phyloP scores from a whole-genome alignment of 2,113 vertebrate genomes.

The Himantopus leucocephalus region DNA sequence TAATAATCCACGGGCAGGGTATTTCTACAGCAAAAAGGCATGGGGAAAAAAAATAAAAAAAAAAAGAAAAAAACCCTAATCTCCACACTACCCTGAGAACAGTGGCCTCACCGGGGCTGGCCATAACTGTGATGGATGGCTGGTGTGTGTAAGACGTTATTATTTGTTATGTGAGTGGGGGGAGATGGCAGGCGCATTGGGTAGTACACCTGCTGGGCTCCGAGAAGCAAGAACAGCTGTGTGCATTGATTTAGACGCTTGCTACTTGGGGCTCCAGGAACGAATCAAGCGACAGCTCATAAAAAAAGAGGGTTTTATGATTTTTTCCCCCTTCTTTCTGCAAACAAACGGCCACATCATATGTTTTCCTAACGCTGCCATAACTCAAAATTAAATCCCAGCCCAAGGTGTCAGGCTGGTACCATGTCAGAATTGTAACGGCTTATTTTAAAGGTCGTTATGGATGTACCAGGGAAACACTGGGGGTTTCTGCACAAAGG shows the following conservation, averaged over 20 bases:
- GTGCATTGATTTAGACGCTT: constrained; percentile 92
- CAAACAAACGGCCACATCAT: constrained; percentile 96
- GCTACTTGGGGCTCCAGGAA: constrained; percentile 91
- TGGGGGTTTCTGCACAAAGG: constrained; percentile 55
- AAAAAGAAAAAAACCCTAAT: neutral
- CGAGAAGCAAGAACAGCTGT: constrained; percentile 95
- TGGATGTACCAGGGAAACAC: constrained; percentile 62
- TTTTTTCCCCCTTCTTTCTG: constrained; percentile 78
- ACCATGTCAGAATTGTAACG: constrained; percentile 82
- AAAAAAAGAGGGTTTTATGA: constrained; percentile 91
- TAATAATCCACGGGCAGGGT: constrained; percentile 68
- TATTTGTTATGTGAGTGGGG: constrained; percentile 96
- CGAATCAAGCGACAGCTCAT: constrained; percentile 96
- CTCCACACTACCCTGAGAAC: constrained; percentile 62
- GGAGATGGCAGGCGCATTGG: constrained; percentile 84
- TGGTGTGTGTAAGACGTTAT: constrained; percentile 92
- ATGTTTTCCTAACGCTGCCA: constrained; percentile 90
- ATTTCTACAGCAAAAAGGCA: constrained; percentile 49
- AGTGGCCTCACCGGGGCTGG: constrained; percentile 75
- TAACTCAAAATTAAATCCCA: constrained; percentile 89
- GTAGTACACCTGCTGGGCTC: constrained; percentile 95
- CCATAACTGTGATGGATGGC: constrained; percentile 94
- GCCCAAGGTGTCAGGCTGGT: constrained; percentile 91
- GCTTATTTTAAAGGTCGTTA: constrained; percentile 81
- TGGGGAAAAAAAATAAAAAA: neutral